A percentile compares a stretch with the other conserved stretches of the same genome.
Evolutionary conservation across 2,797 vertebrate species (phyloP).

Genomic region (Nasua narica): DNA sequence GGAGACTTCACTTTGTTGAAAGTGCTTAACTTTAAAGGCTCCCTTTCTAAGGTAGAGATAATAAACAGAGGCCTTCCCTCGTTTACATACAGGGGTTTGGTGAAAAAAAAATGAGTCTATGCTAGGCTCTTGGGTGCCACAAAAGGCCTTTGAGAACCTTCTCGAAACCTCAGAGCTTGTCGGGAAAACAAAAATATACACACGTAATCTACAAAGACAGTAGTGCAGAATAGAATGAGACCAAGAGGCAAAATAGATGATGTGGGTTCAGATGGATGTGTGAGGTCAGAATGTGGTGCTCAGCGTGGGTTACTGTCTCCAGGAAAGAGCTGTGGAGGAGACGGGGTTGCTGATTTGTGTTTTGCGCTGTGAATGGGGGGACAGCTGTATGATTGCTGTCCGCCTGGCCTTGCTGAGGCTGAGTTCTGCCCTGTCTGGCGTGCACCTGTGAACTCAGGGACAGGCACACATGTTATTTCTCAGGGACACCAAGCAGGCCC

Average conservation of each 20-base stretch:
- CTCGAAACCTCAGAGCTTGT: background rate
- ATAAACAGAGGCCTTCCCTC: background rate
- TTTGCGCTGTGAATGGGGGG: background rate
- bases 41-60: background rate
- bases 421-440: background rate
- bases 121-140: background rate
- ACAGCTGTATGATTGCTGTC: background rate
- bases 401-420: background rate
- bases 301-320: background rate
- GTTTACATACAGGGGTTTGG: background rate
- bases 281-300: background rate
- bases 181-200: background rate
- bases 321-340: background rate
- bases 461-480: background rate
- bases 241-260: background rate
- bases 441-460: background rate
- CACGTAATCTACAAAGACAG: background rate
- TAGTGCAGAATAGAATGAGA: background rate
- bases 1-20: background rate
- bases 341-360: background rate
- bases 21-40: background rate
- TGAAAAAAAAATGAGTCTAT: background rate
- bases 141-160: background rate
- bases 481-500: background rate
- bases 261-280: background rate